phyloP scores from a whole-genome alignment of 2,797 vertebrate genomes.

The Sphaeramia orbicularis region DNA sequence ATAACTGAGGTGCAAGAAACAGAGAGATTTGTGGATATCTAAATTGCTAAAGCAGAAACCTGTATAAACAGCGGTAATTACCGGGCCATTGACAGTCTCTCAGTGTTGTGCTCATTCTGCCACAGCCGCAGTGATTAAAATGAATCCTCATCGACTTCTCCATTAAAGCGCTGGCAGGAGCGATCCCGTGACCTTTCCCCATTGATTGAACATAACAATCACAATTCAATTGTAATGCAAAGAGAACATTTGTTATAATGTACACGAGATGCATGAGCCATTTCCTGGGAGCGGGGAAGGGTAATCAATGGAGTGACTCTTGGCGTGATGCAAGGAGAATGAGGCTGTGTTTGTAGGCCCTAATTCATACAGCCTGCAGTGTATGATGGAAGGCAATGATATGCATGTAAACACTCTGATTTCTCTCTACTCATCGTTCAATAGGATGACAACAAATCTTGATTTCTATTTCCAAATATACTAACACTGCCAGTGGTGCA shows the following conservation, averaged over 20 bases:
- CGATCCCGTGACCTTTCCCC: constrained; percentile 99
- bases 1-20: constrained; percentile 72
- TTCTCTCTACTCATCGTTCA: constrained; percentile 70
- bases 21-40: constrained; percentile 95
- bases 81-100: constrained; percentile 95
- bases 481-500: constrained; percentile 27
- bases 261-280: constrained; percentile 98
- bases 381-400: constrained; percentile 85
- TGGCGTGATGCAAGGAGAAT: constrained; percentile 82
- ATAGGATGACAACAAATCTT: constrained; percentile 69
- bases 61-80: constrained; percentile 99
- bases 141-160: constrained; percentile 99
- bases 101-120: constrained; percentile 95
- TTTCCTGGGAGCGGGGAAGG: constrained; percentile 93
- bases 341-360: constrained; percentile 74
- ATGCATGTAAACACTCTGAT: constrained; percentile 81
- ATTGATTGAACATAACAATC: constrained; percentile 99
- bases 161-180: constrained; percentile 99
- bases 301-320: constrained; percentile 95
- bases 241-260: constrained; percentile 99
- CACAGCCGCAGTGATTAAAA: constrained; percentile 99
- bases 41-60: constrained; percentile 96
- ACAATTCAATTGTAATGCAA: constrained; percentile 99
- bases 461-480: constrained; percentile 59
- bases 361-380: constrained; percentile 84